Evolutionary conservation across 2,113 vertebrate genomes (phyloP).

Genomic region (Suricata suricatta): DNA sequence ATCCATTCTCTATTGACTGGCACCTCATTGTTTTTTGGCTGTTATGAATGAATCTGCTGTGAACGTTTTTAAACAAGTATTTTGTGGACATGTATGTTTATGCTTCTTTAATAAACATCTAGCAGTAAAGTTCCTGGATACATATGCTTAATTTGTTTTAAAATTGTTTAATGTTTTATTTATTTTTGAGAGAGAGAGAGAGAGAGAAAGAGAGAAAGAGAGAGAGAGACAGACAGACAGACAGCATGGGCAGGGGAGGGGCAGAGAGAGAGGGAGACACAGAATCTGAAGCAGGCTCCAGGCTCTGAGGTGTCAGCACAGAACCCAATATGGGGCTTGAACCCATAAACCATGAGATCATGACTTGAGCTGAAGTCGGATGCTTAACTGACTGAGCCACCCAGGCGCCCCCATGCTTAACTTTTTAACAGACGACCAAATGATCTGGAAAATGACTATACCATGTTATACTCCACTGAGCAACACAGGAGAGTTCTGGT

Average conservation of each 20-base stretch:
- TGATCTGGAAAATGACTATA: not conserved
- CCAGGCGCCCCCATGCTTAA: not conserved
- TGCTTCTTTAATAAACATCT: not conserved
- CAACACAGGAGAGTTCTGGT: not conserved
- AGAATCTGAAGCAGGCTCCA: no score
- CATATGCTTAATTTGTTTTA: not conserved
- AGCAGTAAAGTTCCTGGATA: not conserved
- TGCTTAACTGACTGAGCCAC: no score
- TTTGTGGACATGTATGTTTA: conserved; percentile 13
- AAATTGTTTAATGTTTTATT: no score
- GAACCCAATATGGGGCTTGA: no score
- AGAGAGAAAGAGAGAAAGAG: no score
- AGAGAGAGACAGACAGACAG: no score
- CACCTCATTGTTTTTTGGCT: not conserved
- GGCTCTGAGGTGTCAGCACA: no score
- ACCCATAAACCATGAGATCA: no score
- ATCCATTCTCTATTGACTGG: not conserved
- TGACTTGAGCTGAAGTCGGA: no score
- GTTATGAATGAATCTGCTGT: not conserved
- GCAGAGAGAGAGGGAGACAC: no score
- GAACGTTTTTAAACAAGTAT: not conserved
- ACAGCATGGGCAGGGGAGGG: no score
- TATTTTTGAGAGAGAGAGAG: no score
- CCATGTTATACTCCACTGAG: not conserved
- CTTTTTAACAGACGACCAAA: not conserved